phyloP scores from a whole-genome alignment of 2,888 invertebrate genomes.

The Agrypnus murinus region DNA sequence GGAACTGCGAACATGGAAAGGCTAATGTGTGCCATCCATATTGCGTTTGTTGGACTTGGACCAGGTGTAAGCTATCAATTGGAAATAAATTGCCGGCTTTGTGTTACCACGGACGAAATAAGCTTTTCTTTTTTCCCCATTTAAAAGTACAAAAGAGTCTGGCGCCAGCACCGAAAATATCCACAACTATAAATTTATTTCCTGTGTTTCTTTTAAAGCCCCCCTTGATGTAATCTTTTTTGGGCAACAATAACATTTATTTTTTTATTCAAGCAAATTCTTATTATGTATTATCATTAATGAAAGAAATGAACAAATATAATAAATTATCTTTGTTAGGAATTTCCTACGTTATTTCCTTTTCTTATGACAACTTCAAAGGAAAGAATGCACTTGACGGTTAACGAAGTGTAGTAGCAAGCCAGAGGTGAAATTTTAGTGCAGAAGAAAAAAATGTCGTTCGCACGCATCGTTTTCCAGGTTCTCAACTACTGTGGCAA shows the following conservation, averaged over 20 bases:
- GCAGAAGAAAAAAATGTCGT: slow-evolving; percentile 34
- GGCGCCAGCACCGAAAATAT: slow-evolving; percentile 4
- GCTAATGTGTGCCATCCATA: slow-evolving; percentile 46
- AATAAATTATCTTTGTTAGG: not conserved
- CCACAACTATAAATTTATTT: slow-evolving; percentile 18
- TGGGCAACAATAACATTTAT: slow-evolving; percentile 7
- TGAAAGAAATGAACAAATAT: not conserved
- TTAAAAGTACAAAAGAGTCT: slow-evolving; percentile 27
- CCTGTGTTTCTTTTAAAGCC: not conserved
- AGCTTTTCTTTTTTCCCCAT: slow-evolving; percentile 27
- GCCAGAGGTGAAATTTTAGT: slow-evolving; percentile 28
- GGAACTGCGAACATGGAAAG: slow-evolving; percentile 46
- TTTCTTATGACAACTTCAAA: slow-evolving; percentile 1
- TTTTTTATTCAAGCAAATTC: slow-evolving; percentile 8
- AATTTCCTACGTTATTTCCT: not conserved
- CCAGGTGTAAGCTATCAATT: slow-evolving; percentile 44
- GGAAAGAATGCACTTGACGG: slow-evolving; percentile 25
- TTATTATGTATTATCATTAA: not conserved
- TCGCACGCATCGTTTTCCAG: slow-evolving; percentile 22
- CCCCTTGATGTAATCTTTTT: not conserved
- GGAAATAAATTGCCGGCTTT: slow-evolving; percentile 43
- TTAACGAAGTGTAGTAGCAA: slow-evolving; percentile 1
- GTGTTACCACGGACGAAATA: slow-evolving; percentile 38
- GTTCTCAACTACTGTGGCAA: slow-evolving; percentile 15
- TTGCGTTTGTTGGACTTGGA: slow-evolving; percentile 41